phyloP scores from a whole-genome alignment of 2,113 vertebrate species.

The Drymodes brunneopygia region DNA sequence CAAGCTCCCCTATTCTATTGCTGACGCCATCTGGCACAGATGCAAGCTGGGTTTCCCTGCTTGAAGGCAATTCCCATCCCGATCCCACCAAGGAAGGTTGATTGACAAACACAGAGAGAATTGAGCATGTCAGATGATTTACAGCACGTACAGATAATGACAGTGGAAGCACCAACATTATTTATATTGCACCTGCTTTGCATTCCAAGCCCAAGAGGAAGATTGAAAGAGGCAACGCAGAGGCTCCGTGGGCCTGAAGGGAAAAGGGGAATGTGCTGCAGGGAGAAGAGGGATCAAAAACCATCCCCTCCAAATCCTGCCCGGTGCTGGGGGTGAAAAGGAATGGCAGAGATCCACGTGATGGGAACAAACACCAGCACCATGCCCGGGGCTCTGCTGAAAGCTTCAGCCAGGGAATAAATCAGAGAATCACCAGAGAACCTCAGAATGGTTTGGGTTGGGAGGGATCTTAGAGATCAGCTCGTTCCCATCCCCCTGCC shows the following conservation, averaged over 20 bases:
- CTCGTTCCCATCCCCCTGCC: not conserved
- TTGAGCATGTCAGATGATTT: not conserved
- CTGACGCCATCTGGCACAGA: not conserved
- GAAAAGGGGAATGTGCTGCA: accelerated
- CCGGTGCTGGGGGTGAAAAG: accelerated
- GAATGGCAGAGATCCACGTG: accelerated
- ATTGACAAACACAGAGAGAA: not conserved
- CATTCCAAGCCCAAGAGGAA: not conserved
- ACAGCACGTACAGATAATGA: not conserved
- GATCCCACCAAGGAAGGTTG: not conserved
- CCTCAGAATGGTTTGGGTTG: not conserved
- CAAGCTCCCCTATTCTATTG: not conserved
- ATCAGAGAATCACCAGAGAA: not conserved
- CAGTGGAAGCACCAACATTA: not conserved
- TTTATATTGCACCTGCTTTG: conserved; percentile 5
- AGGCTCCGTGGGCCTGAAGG: not conserved
- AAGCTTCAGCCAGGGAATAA: not conserved
- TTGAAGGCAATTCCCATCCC: not conserved
- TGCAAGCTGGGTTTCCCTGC: not conserved
- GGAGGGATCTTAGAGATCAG: not conserved
- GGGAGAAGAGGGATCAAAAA: accelerated
- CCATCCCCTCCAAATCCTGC: not conserved
- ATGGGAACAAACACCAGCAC: not conserved
- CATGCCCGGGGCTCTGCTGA: accelerated
- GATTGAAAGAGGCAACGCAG: not conserved